Base-by-base conservation (phyloP, 2,888 invertebrate species). In the Apomyelois bistriatella region DNA sequence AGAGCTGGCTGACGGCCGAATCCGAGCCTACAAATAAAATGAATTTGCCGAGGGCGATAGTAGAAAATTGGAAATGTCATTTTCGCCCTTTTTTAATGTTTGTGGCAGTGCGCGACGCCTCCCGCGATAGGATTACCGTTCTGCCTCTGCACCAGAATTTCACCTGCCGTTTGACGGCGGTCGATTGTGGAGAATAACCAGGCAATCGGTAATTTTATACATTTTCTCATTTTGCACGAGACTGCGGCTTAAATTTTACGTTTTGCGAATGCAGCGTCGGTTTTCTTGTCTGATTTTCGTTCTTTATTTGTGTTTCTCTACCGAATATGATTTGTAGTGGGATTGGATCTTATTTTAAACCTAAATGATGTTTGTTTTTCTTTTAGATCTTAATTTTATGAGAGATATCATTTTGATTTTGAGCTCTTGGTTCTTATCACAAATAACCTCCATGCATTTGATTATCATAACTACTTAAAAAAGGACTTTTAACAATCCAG, bases 11-110 rank as follows among this genome's bases (percentile, higher is more conserved):
- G 85, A 82, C 85, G 79, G 72, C 74, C 72, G 78, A 86, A 86
- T 85, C 82, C 80, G 77, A 74, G 84, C 82, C 83, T 81, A 81
- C 83, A 83, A 85, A 86, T 85, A 87, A 88, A 90, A 88, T 84
- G 86, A 85, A 83, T 85, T 82, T 79, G 77, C 77, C 80, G 76
- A 76, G 72, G 81, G 89, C 86, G 79, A 85, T 82, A 79, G 87
- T 85, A 91, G 91, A 91, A 91, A 91, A 91, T 91, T 91, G 85
- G 88, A 91, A 91, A 91, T 87, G 91, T 90, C 90, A 91, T 91
- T 91, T 91, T 90, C 85, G 85, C 82, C 80, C 79, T 72, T 89
- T 90, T 90, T 91, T 87, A 84, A 86, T 87, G 87, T 88, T 88
- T 90, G 87, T 77, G 82, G 82, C 76, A 79, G 74, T 72, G 74